A percentile compares a stretch with the other conserved stretches of the same genome.
Evolutionary conservation across 2,797 vertebrate genomes (phyloP).

Genomic region (Setipinna tenuifilis): DNA sequence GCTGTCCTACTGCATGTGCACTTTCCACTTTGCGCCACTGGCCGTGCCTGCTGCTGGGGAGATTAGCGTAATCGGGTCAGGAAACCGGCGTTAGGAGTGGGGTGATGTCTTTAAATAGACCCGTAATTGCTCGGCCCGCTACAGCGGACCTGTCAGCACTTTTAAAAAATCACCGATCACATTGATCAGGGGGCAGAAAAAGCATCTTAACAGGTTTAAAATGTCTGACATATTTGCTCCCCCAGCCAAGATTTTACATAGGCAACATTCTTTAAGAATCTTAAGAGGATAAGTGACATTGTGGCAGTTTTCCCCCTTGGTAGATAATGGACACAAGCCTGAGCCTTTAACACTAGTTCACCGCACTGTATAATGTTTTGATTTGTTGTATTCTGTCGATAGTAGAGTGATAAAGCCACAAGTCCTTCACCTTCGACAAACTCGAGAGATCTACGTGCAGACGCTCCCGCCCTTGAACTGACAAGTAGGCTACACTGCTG

Average conservation of each 20-base stretch:
- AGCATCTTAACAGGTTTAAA: background rate
- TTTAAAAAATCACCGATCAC: background rate
- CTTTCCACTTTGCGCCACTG: background rate
- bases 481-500: background rate
- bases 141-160: background rate
- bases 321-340: too few species aligned
- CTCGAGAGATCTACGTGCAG: too few species aligned
- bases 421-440: too few species aligned
- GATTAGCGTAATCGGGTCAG: slow-evolving; percentile 22
- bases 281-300: background rate
- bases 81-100: slow-evolving; percentile 10
- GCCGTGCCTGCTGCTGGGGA: background rate
- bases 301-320: too few species aligned
- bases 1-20: background rate
- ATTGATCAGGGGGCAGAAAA: background rate
- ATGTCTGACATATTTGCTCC: background rate
- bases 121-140: background rate
- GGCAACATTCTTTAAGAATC: background rate
- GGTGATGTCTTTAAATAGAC: slow-evolving; percentile 24
- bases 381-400: too few species aligned
- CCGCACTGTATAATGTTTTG: too few species aligned
- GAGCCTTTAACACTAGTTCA: too few species aligned
- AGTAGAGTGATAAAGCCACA: too few species aligned
- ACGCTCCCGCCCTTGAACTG: background rate
- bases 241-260: background rate